Evolutionary conservation across 2,888 invertebrate genomes (phyloP), one percentile per base, ranked within the genome.

Genomic region (Nomada hirtipes): DNA sequence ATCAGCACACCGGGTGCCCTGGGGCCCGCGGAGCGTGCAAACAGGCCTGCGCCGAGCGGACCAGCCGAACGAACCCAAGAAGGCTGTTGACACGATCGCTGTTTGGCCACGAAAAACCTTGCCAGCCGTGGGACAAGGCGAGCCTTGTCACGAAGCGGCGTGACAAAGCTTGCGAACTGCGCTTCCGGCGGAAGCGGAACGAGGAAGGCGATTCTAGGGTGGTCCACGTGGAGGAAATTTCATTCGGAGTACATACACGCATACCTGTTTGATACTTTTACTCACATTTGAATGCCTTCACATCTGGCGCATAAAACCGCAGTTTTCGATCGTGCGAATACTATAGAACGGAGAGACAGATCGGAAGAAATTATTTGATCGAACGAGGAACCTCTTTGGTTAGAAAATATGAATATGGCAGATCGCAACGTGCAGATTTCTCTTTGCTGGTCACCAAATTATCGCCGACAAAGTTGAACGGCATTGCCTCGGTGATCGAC

Each of bases 11-110:
- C 76, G 67, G 75, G 53, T 42, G 50, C 78, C 69, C 68, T 60
- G 65, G 57, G 75, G 75, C 60, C 73, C 83, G 75, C 80, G 63
- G 79, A 69, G 76, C 83, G 77, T 79, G 89, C 83, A 90, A 90
- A 90, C 90, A 89, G 42, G 71, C 84, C 80, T 76, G 57, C 84
- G 65, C 65, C 69, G 77, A 74, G 80, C 72, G 7, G 42, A 55
- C 13, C 10, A 53, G 75, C 72, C 76, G 74, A 75, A 72, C 81
- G 73, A 81, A 77, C 68, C 75, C 84, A 76, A 82, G 82, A 86
- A 77, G 82, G 76, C 73, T 78, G 81, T 84, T 87, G 82, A 65
- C 76, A 67, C 23, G 36, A 23, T 55, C 13, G 47, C n/a, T 65
- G 83, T 86, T 83, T 85, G 81, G 26, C 9, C 44, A 68, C 63